Conservation (phyloP, 2,888 invertebrate species). For the Blera fallax region DNA sequence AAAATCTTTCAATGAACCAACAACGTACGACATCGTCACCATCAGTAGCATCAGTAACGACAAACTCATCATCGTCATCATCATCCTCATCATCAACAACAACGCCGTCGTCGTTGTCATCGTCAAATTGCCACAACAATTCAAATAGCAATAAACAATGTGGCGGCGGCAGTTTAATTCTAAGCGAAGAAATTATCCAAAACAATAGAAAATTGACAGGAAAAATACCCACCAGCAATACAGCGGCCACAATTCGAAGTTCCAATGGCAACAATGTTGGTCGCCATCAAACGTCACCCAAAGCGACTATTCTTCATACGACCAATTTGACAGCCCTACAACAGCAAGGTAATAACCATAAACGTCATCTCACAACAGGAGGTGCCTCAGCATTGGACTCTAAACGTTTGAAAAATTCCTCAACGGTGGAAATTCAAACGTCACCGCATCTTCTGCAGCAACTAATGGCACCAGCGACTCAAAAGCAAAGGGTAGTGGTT, state of each 20-base stretch:
- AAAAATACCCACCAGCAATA: constrained; percentile 59
- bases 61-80: constrained; percentile 60
- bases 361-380: constrained; percentile 76
- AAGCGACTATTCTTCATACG: constrained; percentile 74
- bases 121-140: constrained; percentile 70
- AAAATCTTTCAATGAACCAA: constrained; percentile 77
- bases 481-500: constrained; percentile 74
- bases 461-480: constrained; percentile 83
- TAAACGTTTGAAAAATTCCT: constrained; percentile 78
- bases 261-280: constrained; percentile 72
- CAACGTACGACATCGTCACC: constrained; percentile 62
- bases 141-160: constrained; percentile 58
- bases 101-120: constrained; percentile 14
- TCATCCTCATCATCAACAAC: constrained; percentile 42
- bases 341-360: constrained; percentile 75
- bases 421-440: constrained; percentile 76
- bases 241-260: constrained; percentile 77
- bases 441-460: constrained; percentile 84
- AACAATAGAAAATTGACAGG: constrained; percentile 55
- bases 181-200: constrained; percentile 66
- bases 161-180: constrained; percentile 52
- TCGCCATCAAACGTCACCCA: constrained; percentile 63
- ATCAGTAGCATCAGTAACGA: neutral
- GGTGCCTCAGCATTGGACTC: constrained; percentile 75
- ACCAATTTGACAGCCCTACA: constrained; percentile 73